Percentiles rank a stretch among this genome's conserved stretches.
These are phyloP conservation scores for Sorex fumeus DNA, from an alignment of 2,113 vertebrate species.

Conservation along the genomic window DNA sequence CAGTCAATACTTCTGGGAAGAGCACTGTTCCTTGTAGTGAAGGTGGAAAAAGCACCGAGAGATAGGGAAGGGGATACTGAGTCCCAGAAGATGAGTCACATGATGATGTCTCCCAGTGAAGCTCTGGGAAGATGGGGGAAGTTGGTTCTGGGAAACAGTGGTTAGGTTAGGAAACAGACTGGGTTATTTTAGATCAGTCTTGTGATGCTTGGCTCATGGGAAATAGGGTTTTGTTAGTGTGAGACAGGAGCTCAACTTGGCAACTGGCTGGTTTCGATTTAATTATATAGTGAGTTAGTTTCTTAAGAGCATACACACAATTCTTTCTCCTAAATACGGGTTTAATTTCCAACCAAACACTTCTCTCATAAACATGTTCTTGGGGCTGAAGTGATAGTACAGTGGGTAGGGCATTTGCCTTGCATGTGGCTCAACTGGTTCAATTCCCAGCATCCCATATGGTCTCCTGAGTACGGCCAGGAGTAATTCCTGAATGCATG, in stretches of 20 bases:
- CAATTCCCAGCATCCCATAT: too few species aligned
- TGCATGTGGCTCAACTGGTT: too few species aligned
- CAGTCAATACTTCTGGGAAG: not conserved
- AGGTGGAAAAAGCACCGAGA: not conserved
- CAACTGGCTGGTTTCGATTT: conserved; percentile 73
- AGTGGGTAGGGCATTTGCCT: too few species aligned
- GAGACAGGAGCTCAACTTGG: conserved; percentile 64
- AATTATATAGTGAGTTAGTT: conserved; percentile 56
- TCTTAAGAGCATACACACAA: conserved; percentile 65
- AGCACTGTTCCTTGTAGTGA: not conserved
- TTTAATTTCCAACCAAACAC: conserved; percentile 82
- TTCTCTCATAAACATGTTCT: conserved; percentile 78
- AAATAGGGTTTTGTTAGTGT: conserved; percentile 20
- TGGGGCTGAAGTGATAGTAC: too few species aligned
- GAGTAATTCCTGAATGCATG: too few species aligned
- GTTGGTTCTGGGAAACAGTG: not conserved
- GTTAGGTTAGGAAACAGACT: not conserved
- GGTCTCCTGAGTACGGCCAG: too few species aligned
- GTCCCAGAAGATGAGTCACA: not conserved
- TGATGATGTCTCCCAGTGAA: accelerated
- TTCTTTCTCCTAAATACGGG: conserved; percentile 69
- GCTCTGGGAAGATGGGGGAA: not conserved
- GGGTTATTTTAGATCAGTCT: conserved; percentile 42
- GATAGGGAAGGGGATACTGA: not conserved
- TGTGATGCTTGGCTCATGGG: not conserved